Percentiles rank a stretch among this genome's conserved stretches.
Evolutionary conservation across 2,797 vertebrate species (phyloP).

Genomic region (Chaetodon trifasciatus): DNA sequence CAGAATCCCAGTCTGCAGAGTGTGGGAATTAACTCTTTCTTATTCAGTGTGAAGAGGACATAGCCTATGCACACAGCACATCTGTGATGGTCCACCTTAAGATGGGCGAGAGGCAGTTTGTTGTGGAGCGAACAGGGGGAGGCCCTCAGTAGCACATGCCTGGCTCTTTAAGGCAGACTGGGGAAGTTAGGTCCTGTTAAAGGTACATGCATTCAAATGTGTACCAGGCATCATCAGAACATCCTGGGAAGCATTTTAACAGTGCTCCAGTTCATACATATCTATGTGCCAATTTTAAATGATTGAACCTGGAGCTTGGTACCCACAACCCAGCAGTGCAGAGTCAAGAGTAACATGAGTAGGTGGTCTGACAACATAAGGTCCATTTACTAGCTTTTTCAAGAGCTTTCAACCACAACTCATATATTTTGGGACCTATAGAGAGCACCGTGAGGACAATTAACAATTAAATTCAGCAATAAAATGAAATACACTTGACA

Average conservation of each 20-base stretch:
- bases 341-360: background rate
- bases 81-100: slow-evolving; percentile 88
- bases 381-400: background rate
- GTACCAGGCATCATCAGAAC: slow-evolving; percentile 7
- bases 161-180: slow-evolving; percentile 91
- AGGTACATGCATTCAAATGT: slow-evolving; percentile 79
- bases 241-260: background rate
- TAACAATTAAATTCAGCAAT: background rate
- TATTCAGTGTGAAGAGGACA: slow-evolving; percentile 51
- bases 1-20: slow-evolving; percentile 68
- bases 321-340: background rate
- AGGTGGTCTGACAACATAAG: slow-evolving; percentile 7
- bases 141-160: slow-evolving; percentile 87
- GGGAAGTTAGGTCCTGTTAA: slow-evolving; percentile 84
- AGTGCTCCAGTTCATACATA: background rate
- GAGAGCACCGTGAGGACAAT: background rate
- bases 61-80: slow-evolving; percentile 59
- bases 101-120: slow-evolving; percentile 83
- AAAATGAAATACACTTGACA: background rate
- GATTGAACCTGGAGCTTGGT: background rate
- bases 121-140: slow-evolving; percentile 85
- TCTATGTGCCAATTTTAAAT: background rate
- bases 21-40: slow-evolving; percentile 87
- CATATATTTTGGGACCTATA: too few relatives aligned
- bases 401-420: background rate